Percentiles rank a stretch among this genome's conserved stretches.
Conservation (phyloP, 2,797 vertebrate species). For the Pampus argenteus region DNA sequence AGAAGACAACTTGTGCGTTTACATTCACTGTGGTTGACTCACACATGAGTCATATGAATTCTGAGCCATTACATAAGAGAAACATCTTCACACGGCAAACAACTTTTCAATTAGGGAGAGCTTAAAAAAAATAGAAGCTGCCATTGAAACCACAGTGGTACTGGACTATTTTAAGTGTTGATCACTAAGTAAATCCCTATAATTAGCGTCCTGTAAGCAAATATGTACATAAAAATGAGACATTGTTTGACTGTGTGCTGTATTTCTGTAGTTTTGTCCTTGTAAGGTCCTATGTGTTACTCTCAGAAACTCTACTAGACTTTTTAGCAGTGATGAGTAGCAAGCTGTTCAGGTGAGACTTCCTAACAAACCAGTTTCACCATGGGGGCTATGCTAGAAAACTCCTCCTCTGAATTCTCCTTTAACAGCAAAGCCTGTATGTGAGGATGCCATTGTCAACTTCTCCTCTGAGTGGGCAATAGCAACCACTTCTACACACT, state of each 20-base stretch:
- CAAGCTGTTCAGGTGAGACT: slow-evolving; percentile 45
- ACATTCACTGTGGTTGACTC: slow-evolving; percentile 3
- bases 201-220: background rate
- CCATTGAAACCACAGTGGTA: background rate
- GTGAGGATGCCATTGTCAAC: background rate
- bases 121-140: background rate
- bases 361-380: slow-evolving; percentile 56
- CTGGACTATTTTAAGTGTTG: background rate
- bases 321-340: background rate
- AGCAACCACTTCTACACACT: background rate
- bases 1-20: background rate
- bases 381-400: background rate
- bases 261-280: background rate
- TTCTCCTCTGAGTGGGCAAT: background rate
- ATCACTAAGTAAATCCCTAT: slow-evolving; percentile 14
- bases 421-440: slow-evolving; percentile 4
- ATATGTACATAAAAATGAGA: background rate
- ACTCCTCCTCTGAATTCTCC: slow-evolving; percentile 51
- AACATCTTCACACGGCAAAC: background rate
- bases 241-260: background rate
- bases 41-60: background rate
- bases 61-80: background rate
- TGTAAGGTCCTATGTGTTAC: background rate
- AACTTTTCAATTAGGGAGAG: no score
- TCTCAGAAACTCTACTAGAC: slow-evolving; percentile 23